Evolutionary conservation across 2,888 invertebrate species (phyloP).

Genomic region (Dynastes grantii): DNA sequence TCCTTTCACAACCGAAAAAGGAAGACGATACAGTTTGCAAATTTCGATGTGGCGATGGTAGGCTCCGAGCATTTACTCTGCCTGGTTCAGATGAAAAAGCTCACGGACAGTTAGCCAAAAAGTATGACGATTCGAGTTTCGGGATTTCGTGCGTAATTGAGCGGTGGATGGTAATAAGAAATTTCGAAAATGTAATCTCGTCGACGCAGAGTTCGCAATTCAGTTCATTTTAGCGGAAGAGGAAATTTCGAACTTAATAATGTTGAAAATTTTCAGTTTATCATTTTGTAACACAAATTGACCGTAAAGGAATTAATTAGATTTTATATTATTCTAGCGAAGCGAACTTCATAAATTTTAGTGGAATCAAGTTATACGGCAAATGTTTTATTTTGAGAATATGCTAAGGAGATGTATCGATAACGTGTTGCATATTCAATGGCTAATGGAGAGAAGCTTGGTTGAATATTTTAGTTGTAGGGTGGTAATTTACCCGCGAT

Average conservation of each 20-base stretch:
- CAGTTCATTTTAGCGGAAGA: conserved; percentile 3
- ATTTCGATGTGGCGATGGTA: conserved; percentile 10
- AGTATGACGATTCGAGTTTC: conserved; percentile 29
- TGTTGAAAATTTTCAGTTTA: conserved; percentile 29
- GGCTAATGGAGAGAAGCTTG: no score
- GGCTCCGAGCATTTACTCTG: neutral
- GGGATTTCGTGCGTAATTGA: conserved; percentile 26
- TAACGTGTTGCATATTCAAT: no score
- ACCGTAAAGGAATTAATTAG: neutral
- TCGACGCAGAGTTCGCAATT: neutral
- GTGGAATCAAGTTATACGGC: no score
- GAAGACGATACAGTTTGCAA: conserved; percentile 30
- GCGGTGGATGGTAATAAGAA: conserved; percentile 23
- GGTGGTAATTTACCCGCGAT: no score
- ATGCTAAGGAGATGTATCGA: no score
- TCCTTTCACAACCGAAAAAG: neutral
- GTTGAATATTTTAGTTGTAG: no score
- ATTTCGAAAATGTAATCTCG: conserved; percentile 18
- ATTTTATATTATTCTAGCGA: no score
- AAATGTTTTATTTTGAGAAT: no score
- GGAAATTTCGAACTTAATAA: conserved; percentile 27
- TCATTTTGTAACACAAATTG: neutral
- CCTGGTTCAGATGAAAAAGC: neutral
- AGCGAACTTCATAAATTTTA: no score
- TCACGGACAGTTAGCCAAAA: conserved; percentile 21